phyloP scores from a whole-genome alignment of 2,797 vertebrate genomes.

The Otolemur crassicaudatus region DNA sequence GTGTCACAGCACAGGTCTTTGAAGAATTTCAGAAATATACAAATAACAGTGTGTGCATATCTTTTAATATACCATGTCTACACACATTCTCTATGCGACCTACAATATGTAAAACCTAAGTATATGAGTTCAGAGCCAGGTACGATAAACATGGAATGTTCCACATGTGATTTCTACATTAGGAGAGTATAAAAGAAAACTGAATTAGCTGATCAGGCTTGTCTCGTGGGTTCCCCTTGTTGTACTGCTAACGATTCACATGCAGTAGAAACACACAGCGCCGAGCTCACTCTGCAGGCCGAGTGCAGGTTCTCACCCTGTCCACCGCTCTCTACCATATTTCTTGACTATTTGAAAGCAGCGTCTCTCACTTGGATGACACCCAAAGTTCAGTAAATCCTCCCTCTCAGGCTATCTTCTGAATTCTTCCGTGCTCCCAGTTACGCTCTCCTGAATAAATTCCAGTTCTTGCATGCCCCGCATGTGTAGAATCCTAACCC shows the following conservation, averaged over 20 bases:
- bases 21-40: slow-evolving; percentile 25
- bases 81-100: neutral
- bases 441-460: neutral
- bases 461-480: neutral
- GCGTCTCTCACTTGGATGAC: neutral
- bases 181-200: neutral
- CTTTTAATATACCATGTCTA: neutral
- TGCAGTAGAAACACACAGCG: no score
- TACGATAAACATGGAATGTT: slow-evolving; percentile 1
- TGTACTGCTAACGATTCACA: neutral
- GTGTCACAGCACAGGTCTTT: neutral
- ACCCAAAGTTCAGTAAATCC: neutral
- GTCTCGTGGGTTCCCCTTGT: neutral
- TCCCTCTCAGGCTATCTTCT: neutral
- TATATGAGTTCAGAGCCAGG: neutral
- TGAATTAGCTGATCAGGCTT: neutral
- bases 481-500: neutral
- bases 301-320: neutral
- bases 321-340: neutral
- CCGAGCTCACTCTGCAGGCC: no score
- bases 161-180: neutral
- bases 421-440: neutral
- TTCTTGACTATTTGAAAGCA: neutral
- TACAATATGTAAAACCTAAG: neutral
- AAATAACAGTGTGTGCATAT: neutral